Evolutionary conservation across 2,888 invertebrate species (phyloP).

Genomic region (Platycnemis pennipes): DNA sequence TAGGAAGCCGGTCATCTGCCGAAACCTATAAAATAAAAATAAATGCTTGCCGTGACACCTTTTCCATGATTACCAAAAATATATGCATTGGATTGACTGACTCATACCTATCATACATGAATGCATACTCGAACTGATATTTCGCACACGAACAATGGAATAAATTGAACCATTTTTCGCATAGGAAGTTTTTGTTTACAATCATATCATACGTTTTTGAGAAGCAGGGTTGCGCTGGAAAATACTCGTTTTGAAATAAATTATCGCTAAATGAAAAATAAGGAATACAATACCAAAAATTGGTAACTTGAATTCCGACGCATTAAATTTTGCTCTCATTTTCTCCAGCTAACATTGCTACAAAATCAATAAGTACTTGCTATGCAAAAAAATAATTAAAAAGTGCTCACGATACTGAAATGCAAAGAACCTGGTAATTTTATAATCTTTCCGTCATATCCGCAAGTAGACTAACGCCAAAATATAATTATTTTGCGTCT

Average conservation of each 20-base stretch:
- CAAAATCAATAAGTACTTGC: conserved; percentile 29
- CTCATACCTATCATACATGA: no score
- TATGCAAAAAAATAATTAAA: neutral
- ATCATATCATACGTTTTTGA: neutral
- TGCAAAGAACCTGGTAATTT: neutral
- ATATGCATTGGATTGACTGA: no score
- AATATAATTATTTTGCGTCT: neutral
- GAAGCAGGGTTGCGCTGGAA: neutral
- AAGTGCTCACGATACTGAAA: neutral
- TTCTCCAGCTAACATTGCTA: conserved; percentile 11
- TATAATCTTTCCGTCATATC: neutral
- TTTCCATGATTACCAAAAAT: neutral
- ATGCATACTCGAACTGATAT: no score
- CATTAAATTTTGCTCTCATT: neutral
- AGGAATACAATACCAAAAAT: neutral
- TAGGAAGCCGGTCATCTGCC: conserved; percentile 85
- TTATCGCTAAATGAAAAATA: neutral
- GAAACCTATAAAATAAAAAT: conserved; percentile 80
- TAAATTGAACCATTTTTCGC: neutral
- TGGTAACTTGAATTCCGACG: neutral
- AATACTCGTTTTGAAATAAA: neutral
- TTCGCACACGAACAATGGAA: neutral
- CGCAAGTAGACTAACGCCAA: neutral
- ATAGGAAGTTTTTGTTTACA: neutral
- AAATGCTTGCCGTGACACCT: neutral